A percentile compares a stretch with the other conserved stretches of the same genome.
phyloP scores from a whole-genome alignment of 2,888 invertebrate genomes.

The Caenorhabditis doughertyi region DNA sequence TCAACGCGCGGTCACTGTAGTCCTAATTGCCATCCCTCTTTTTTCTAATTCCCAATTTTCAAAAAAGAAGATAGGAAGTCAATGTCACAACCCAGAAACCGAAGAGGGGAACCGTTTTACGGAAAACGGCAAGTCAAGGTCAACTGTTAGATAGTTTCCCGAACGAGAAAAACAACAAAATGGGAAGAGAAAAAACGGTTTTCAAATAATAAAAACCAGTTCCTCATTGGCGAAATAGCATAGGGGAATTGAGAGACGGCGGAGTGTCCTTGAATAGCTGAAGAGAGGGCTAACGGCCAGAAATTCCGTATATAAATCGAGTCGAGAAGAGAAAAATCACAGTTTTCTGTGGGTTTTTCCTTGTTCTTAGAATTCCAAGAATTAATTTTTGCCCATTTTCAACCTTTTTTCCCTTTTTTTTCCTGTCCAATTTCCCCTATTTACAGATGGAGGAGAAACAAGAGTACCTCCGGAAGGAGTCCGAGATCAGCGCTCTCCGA shows the following conservation, averaged over 20 bases:
- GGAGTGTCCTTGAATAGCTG: not conserved
- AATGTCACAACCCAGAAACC: not conserved
- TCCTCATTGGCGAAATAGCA: not conserved
- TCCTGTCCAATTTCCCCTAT: no score
- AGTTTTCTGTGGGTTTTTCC: not conserved
- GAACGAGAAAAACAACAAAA: not conserved
- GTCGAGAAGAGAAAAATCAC: not conserved
- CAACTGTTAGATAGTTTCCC: not conserved
- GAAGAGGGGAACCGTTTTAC: not conserved
- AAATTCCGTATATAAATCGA: not conserved
- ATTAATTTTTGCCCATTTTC: not conserved
- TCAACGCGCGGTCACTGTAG: constrained; percentile 1
- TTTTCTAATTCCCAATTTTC: not conserved
- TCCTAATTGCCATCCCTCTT: constrained; percentile 4
- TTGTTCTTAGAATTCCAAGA: not conserved
- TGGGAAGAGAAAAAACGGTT: not conserved
- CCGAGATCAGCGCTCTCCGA: constrained; percentile 56
- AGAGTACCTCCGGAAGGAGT: constrained; percentile 50
- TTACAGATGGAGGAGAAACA: constrained; percentile 56
- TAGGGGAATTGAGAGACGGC: not conserved
- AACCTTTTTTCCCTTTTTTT: no score
- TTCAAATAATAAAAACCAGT: constrained; percentile 9
- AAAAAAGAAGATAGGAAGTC: not conserved
- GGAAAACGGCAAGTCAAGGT: not conserved
- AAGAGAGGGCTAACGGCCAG: not conserved